phyloP scores from a whole-genome alignment of 37 sponge, comb jelly and placozoan genomes.

The Ephydatia muelleri region DNA sequence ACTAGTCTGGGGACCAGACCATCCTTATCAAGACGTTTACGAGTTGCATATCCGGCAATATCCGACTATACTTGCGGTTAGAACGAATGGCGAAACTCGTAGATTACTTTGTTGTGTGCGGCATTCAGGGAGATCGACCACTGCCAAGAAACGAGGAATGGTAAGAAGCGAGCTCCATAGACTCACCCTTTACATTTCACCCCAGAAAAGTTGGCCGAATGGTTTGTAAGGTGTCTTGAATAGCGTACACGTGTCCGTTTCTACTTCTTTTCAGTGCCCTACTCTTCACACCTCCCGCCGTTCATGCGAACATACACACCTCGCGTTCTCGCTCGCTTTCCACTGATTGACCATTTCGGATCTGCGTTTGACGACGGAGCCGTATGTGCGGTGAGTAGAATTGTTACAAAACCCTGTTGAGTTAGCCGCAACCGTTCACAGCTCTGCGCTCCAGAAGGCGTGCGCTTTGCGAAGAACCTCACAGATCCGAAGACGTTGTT shows the following conservation, averaged over 20 bases:
- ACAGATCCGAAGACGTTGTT: constrained; percentile 33
- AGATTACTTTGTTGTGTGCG: constrained; percentile 87
- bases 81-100: constrained; percentile 43
- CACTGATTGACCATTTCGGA: constrained; percentile 22
- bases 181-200: neutral
- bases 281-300: constrained; percentile 26
- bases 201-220: neutral
- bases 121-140: constrained; percentile 41
- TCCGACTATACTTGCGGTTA: neutral
- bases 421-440: neutral
- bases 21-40: too few relatives aligned
- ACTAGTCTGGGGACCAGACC: too few relatives aligned
- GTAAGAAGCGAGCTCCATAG: neutral
- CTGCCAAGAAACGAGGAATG: constrained; percentile 39
- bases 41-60: neutral
- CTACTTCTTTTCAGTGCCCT: neutral
- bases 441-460: constrained; percentile 85
- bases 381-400: constrained; percentile 63
- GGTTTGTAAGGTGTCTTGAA: neutral
- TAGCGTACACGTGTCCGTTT: neutral
- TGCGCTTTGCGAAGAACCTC: constrained; percentile 55
- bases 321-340: constrained; percentile 58
- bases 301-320: constrained; percentile 32
- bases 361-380: constrained; percentile 71
- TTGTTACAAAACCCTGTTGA: too few relatives aligned